Evolutionary conservation across 1,140 invertebrate species (phyloP).

Genomic region (Trichonephila inaurata): DNA sequence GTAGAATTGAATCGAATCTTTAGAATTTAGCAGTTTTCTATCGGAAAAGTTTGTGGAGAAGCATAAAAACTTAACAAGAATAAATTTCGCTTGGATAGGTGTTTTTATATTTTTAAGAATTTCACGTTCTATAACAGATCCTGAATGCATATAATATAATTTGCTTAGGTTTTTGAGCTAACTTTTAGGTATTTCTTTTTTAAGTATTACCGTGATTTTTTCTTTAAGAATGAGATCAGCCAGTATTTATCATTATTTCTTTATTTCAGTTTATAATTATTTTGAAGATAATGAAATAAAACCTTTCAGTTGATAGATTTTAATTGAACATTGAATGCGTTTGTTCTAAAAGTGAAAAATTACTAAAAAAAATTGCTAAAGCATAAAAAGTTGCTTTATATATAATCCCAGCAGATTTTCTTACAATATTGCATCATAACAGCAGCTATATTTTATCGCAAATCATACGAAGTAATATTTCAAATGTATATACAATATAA

Average conservation of each 20-base stretch:
- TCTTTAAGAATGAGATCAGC: not conserved
- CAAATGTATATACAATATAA: no score
- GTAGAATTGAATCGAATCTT: slow-evolving; percentile 6
- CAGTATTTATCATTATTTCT: not conserved
- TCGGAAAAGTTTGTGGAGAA: not conserved
- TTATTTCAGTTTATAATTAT: no score
- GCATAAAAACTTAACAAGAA: slow-evolving; percentile 10
- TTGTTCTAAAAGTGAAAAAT: no score
- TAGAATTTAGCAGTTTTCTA: slow-evolving; percentile 33
- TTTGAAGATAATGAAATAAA: no score
- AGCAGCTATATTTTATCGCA: no score
- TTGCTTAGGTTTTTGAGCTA: not conserved
- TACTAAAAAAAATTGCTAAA: no score
- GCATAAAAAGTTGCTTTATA: no score
- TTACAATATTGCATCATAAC: no score
- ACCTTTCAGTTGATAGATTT: no score
- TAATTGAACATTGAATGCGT: no score
- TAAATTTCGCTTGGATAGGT: not conserved
- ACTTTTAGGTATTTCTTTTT: not conserved
- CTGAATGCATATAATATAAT: not conserved
- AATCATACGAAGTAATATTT: no score
- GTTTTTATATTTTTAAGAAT: slow-evolving; percentile 3
- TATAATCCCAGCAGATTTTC: no score
- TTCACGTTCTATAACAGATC: not conserved
- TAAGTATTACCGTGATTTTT: not conserved